These are phyloP conservation scores for Prunella fulvescens DNA, from an alignment of 2,113 vertebrate species.

Conservation along the genomic window DNA sequence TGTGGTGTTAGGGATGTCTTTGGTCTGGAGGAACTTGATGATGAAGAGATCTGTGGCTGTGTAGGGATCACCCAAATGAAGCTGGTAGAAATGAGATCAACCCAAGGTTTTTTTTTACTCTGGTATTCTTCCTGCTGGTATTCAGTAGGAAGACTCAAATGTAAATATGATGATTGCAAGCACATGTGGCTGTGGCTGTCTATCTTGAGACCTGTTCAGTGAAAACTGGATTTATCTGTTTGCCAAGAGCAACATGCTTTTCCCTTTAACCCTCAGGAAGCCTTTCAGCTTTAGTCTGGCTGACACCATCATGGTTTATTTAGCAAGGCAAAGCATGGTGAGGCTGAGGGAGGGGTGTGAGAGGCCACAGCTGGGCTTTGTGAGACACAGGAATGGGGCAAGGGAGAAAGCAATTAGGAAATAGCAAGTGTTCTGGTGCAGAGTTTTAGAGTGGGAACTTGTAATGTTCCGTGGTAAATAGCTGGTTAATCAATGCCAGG, in stretches of 20 bases:
- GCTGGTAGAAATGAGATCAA: background rate
- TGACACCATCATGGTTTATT: background rate
- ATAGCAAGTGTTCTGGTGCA: background rate
- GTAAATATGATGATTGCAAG: background rate
- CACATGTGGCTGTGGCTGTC: background rate
- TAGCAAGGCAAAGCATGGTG: background rate
- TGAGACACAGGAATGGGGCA: background rate
- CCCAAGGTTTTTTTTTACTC: background rate
- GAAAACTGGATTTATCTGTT: background rate
- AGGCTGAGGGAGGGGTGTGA: background rate
- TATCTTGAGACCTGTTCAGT: background rate
- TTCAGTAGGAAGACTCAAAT: background rate
- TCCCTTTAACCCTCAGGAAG: slow-evolving; percentile 36
- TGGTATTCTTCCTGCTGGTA: background rate
- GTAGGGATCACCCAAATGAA: background rate
- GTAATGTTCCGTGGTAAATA: background rate
- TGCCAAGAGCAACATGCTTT: slow-evolving; percentile 40
- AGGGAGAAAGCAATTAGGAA: background rate
- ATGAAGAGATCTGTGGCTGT: background rate
- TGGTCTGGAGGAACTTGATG: background rate
- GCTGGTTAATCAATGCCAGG: slow-evolving; percentile 30
- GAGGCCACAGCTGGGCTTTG: background rate
- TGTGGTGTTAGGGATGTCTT: background rate
- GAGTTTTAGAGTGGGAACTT: background rate
- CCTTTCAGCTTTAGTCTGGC: background rate